Evolutionary conservation across 2,888 invertebrate species (phyloP).

Genomic region (Amphipoea lucens): DNA sequence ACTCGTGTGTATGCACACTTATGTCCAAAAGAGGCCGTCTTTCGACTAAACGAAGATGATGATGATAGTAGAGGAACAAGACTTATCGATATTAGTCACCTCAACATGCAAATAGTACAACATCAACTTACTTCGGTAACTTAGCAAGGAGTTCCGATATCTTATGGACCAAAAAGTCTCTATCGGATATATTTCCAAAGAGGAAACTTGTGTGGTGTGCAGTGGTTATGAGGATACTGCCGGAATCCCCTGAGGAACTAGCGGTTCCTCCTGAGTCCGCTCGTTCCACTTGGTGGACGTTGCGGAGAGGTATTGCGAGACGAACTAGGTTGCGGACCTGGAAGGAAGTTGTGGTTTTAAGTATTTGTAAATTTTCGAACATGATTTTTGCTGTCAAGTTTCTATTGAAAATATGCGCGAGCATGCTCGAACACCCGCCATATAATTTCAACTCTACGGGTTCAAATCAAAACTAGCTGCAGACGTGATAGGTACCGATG

Average conservation of each 20-base stretch:
- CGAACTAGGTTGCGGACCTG: conserved; percentile 95
- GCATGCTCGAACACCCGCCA: neutral
- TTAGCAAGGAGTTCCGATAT: conserved; percentile 96
- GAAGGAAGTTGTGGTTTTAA: neutral
- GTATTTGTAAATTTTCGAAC: neutral
- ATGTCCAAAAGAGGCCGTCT: neutral
- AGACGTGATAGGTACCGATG: too few relatives aligned
- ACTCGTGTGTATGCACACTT: neutral
- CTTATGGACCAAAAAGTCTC: conserved; percentile 96
- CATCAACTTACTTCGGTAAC: conserved; percentile 86
- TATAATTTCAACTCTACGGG: neutral
- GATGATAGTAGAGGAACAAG: neutral
- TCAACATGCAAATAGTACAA: conserved; percentile 41
- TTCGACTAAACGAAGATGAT: neutral
- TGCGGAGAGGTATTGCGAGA: conserved; percentile 96
- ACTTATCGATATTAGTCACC: conserved; percentile 40
- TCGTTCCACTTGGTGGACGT: conserved; percentile 94
- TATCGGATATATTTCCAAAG: conserved; percentile 96
- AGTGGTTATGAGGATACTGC: conserved; percentile 95
- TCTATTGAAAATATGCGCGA: neutral
- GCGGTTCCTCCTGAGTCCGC: conserved; percentile 93
- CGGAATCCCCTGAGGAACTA: conserved; percentile 88
- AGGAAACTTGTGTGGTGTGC: conserved; percentile 95
- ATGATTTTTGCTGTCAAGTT: neutral
- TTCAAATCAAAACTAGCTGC: too few relatives aligned